phyloP scores from a whole-genome alignment of 1,140 invertebrate species.

The Saccostrea cuccullata region DNA sequence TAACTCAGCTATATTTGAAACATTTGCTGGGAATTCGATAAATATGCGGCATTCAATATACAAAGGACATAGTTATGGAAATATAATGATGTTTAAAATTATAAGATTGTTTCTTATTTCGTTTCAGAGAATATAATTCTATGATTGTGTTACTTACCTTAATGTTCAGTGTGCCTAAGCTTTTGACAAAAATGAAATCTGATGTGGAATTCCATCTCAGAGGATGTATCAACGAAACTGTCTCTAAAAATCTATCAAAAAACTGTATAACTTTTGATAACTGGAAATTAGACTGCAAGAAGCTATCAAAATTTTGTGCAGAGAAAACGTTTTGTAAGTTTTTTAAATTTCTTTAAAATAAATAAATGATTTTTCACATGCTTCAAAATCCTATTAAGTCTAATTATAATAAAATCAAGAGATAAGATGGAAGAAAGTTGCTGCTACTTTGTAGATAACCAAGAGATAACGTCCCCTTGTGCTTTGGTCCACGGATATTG shows the following conservation, averaged over 20 bases:
- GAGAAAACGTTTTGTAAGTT: slow-evolving; percentile 18
- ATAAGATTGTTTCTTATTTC: background rate
- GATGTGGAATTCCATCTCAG: background rate
- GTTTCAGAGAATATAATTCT: background rate
- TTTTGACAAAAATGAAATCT: background rate
- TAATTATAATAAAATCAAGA: too few relatives aligned
- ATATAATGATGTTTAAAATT: background rate
- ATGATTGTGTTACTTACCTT: background rate
- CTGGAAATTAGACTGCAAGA: background rate
- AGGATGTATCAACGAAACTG: background rate
- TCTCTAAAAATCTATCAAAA: background rate
- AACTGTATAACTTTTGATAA: background rate
- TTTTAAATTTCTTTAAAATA: background rate
- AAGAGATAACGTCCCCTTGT: slow-evolving; percentile 2
- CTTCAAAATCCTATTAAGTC: too few relatives aligned
- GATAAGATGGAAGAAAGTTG: background rate
- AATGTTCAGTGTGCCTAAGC: slow-evolving; percentile 1
- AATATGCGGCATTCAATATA: too few relatives aligned
- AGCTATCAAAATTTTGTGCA: background rate
- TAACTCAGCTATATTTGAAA: too few relatives aligned
- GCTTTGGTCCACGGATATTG: background rate
- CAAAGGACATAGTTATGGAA: background rate
- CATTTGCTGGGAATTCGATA: too few relatives aligned
- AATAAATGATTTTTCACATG: background rate
- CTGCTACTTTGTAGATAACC: background rate